Conservation (phyloP, 2,113 vertebrate genomes). For the Zosterops pallidus region DNA sequence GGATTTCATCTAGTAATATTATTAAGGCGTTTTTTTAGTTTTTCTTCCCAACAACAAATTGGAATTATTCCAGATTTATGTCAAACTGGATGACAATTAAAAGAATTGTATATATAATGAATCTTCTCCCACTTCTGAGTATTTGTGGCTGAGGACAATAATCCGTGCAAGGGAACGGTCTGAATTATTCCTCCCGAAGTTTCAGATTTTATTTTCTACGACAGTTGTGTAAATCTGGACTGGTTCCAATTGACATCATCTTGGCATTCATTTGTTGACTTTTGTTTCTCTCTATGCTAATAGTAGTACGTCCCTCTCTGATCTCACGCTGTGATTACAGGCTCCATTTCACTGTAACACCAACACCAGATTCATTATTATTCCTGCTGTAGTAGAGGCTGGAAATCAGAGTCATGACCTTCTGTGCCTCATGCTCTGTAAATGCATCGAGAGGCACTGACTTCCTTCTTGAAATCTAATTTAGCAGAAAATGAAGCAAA, state of each 20-base stretch:
- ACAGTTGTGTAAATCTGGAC: neutral
- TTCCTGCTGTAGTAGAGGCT: neutral
- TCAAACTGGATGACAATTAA: neutral
- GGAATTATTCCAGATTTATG: neutral
- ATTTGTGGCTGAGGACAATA: neutral
- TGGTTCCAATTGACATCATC: neutral
- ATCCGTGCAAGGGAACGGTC: neutral
- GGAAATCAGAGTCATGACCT: slow-evolving; percentile 1
- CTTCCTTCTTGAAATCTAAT: slow-evolving; percentile 27
- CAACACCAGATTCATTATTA: neutral
- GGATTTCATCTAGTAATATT: neutral
- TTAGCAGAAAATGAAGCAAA: slow-evolving; percentile 37
- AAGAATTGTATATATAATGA: neutral
- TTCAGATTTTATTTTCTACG: neutral
- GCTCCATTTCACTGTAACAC: neutral
- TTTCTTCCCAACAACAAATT: neutral
- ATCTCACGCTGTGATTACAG: neutral
- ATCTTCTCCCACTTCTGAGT: neutral
- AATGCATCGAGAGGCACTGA: neutral
- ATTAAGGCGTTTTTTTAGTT: neutral
- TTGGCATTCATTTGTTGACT: neutral
- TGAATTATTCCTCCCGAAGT: neutral
- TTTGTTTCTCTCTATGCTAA: slow-evolving; percentile 7
- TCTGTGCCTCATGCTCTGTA: neutral
- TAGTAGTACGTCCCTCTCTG: neutral